phyloP scores from a whole-genome alignment of 2,797 vertebrate genomes.

The Catharus ustulatus region DNA sequence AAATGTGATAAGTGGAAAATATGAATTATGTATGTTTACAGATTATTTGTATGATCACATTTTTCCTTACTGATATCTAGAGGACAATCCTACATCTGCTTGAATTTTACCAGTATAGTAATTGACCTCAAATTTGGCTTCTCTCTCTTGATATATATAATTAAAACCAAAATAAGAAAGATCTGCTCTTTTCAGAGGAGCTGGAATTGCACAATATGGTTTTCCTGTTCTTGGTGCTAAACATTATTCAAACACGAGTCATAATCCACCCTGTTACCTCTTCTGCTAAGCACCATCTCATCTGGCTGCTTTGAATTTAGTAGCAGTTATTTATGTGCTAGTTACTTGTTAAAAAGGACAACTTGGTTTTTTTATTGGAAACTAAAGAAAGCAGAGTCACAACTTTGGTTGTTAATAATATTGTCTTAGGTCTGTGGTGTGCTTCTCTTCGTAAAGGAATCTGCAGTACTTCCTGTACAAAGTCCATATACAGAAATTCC shows the following conservation, averaged over 20 bases:
- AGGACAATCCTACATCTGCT: background rate
- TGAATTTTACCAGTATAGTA: background rate
- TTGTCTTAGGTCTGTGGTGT: background rate
- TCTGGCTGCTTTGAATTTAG: background rate
- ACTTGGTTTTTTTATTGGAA: background rate
- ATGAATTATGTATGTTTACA: background rate
- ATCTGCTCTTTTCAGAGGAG: background rate
- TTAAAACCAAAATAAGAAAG: background rate
- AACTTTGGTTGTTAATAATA: background rate
- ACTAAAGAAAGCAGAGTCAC: background rate
- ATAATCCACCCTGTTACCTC: background rate
- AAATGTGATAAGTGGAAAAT: background rate
- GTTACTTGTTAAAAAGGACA: background rate
- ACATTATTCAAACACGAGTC: background rate
- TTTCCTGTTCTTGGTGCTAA: background rate
- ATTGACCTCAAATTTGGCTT: background rate
- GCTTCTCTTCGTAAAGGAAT: background rate
- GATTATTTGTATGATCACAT: background rate
- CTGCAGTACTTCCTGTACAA: background rate
- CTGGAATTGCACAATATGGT: background rate
- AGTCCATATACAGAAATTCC: background rate
- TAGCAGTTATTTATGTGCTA: background rate
- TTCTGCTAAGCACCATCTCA: background rate
- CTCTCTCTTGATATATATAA: background rate
- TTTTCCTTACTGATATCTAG: background rate